Conservation (phyloP, 2,113 vertebrate genomes). For the Saccopteryx bilineata region DNA sequence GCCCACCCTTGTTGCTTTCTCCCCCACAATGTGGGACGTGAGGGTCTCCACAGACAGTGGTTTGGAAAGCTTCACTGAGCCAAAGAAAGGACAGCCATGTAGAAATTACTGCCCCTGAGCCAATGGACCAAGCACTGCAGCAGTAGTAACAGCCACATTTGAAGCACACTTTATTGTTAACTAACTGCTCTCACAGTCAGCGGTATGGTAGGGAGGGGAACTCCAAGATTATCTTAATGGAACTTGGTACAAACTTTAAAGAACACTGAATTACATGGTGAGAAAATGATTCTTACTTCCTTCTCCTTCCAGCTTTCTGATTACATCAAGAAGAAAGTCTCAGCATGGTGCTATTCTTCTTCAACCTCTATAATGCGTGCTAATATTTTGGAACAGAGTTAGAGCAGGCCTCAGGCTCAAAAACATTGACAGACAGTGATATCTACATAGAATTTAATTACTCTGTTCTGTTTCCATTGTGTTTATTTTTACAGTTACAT, state of each 20-base stretch:
- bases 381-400: slow-evolving; percentile 61
- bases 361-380: slow-evolving; percentile 56
- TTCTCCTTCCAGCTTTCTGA: slow-evolving; percentile 62
- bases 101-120: background rate
- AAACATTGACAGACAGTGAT: background rate
- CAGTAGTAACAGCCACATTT: background rate
- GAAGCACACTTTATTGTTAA: slow-evolving; percentile 60
- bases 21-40: background rate
- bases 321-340: slow-evolving; percentile 66
- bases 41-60: background rate
- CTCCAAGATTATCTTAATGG: slow-evolving; percentile 56
- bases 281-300: slow-evolving; percentile 64
- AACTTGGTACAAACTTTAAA: slow-evolving; percentile 34
- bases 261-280: slow-evolving; percentile 61
- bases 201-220: background rate
- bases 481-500: slow-evolving; percentile 58
- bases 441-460: slow-evolving; percentile 69
- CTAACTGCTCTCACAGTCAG: slow-evolving; percentile 47
- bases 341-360: slow-evolving; percentile 66
- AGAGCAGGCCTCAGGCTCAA: slow-evolving; percentile 56
- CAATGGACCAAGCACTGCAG: background rate
- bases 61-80: slow-evolving; percentile 48
- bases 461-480: slow-evolving; percentile 50
- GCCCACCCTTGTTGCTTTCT: background rate
- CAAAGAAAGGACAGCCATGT: background rate